Evolutionary conservation across 2,113 vertebrate genomes (phyloP).

Genomic region (Herpetotheres cachinnans): DNA sequence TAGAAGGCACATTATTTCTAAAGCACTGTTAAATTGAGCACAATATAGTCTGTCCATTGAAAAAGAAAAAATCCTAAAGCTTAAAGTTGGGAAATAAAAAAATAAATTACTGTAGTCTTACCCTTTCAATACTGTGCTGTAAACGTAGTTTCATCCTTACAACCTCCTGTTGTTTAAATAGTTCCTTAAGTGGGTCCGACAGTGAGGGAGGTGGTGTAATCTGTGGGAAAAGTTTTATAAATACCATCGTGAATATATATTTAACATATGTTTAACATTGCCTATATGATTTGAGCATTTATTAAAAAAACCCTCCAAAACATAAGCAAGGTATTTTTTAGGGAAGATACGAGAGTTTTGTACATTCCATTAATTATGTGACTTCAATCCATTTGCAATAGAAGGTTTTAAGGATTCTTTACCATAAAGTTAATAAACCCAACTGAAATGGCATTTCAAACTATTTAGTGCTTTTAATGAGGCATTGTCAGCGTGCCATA

Average conservation of each 20-base stretch:
- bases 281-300: background rate
- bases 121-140: slow-evolving; percentile 98
- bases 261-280: background rate
- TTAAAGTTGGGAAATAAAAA: background rate
- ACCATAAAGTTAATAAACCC: background rate
- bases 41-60: background rate
- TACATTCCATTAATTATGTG: background rate
- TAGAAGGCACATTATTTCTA: background rate
- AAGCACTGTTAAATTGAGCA: background rate
- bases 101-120: slow-evolving; percentile 42
- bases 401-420: background rate
- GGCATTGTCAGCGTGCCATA: background rate
- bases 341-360: background rate
- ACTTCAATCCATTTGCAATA: background rate
- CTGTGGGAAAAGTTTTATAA: slow-evolving; percentile 67
- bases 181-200: slow-evolving; percentile 94
- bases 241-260: background rate
- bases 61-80: background rate
- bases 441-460: background rate
- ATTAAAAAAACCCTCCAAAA: background rate
- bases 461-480: background rate
- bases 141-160: slow-evolving; percentile 96
- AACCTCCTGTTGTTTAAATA: slow-evolving; percentile 97
- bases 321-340: background rate
- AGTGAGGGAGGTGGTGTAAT: slow-evolving; percentile 96